Base-by-base conservation (phyloP, 2,797 vertebrate genomes). In the Lerista edwardsae region DNA sequence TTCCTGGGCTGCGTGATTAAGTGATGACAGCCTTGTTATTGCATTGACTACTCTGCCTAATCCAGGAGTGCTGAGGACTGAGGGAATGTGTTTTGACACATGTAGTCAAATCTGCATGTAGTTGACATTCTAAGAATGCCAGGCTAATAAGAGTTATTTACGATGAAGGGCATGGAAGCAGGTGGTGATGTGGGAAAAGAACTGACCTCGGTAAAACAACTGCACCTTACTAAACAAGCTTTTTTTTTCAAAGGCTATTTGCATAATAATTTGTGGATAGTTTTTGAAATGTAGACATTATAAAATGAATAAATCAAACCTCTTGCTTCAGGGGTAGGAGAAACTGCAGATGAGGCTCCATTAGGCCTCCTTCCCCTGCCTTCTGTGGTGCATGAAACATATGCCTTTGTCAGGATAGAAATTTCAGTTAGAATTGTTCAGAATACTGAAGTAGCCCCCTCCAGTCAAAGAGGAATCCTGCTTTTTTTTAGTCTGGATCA, bases 1-100 rank as follows among this genome's bases (percentile, higher is more conserved):
- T 93, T 93, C 89, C 84, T 87, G 88, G 84, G 74, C 84, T 82
- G 90, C 75, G 85, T 92, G 92, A 93, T 94, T 94, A 95, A 91
- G 90, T 91, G 90, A 93, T 93, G 90, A 89, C 89, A 92, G 89
- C 78, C 92, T 92, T 83, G 86, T 91, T 88, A 91, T 0, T 29
- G 84, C 90, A 89, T 91, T 73, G 84, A 84, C 4, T 2, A 91
- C 81, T 88, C 85, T 82, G 80, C 79, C 86, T 86, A 90, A 68
- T 73, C 87, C 59, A 11, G 83, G 61, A 90, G 90, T 10, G 1
- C 85, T 80, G 83, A 91, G 88, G 85, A 86, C 7, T 0, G 69
- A 73, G 83, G 64, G 83, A 69, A 90, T 64, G 0, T 75, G 92
- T 91, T 93, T 90, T 93, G 93, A 93, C 91, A 94, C 88, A 94